These are phyloP conservation scores for Orius laevigatus DNA, from an alignment of 1,140 invertebrate species.

Conservation along the genomic window DNA sequence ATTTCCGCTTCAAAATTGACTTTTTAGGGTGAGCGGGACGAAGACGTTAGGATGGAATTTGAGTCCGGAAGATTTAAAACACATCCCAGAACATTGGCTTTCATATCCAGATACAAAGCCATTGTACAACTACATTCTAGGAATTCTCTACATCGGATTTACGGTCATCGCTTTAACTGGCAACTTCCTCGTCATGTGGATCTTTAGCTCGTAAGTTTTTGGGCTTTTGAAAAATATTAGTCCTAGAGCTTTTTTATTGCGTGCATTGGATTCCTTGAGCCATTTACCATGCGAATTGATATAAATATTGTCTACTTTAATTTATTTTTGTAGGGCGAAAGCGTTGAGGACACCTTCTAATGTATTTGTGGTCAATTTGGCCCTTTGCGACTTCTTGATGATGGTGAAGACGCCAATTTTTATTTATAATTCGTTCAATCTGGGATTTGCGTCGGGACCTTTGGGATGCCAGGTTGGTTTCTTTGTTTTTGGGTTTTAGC, in stretches of 20 bases:
- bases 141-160: constrained; percentile 61
- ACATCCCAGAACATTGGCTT: constrained; percentile 71
- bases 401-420: constrained; percentile 74
- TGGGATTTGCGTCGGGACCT: constrained; percentile 53
- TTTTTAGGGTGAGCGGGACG: constrained; percentile 3
- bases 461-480: constrained; percentile 45
- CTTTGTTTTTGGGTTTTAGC: no score
- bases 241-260: not conserved
- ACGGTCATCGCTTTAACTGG: constrained; percentile 60
- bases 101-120: constrained; percentile 60
- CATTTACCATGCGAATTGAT: not conserved
- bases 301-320: constrained; percentile 1
- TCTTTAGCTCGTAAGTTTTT: constrained; percentile 57
- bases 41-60: constrained; percentile 61
- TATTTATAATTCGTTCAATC: constrained; percentile 69
- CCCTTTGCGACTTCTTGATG: constrained; percentile 74
- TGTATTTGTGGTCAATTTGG: constrained; percentile 74
- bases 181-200: constrained; percentile 78
- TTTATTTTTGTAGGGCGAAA: constrained; percentile 46
- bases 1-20: not conserved
- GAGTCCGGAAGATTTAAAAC: constrained; percentile 50
- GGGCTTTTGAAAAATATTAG: not conserved
- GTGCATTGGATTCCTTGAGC: not conserved
- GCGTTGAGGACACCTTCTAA: constrained; percentile 73
- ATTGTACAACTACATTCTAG: constrained; percentile 65